These are phyloP conservation scores for Acanthosepion pharaonis DNA, from an alignment of 2,888 invertebrate genomes.

Conservation along the genomic window DNA sequence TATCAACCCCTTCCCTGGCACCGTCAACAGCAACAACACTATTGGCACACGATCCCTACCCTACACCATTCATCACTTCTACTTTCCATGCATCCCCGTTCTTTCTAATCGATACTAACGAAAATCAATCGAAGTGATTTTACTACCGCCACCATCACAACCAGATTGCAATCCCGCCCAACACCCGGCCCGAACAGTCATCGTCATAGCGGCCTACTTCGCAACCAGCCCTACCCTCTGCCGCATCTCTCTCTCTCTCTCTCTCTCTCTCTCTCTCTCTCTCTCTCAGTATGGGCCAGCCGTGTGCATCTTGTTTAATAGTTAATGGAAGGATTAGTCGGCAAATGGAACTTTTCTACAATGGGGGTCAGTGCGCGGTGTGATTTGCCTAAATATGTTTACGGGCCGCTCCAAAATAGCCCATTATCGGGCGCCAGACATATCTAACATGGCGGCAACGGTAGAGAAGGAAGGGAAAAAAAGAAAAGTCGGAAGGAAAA, in stretches of 20 bases:
- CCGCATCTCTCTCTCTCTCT: not conserved
- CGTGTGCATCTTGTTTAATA: not conserved
- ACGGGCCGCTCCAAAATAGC: conserved; percentile 21
- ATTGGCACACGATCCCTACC: not conserved
- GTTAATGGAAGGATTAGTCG: not conserved
- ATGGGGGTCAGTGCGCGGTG: conserved; percentile 33
- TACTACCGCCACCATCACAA: not conserved
- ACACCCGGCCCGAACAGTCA: not conserved
- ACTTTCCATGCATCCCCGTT: not conserved
- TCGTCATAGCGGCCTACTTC: not conserved
- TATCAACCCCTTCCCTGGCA: not conserved
- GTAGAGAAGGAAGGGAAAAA: not conserved
- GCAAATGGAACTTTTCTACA: conserved; percentile 33
- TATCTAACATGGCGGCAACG: not conserved
- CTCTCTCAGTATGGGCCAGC: not conserved
- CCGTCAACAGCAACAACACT: not conserved
- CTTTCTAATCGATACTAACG: not conserved
- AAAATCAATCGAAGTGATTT: conserved; percentile 22
- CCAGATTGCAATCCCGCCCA: not conserved
- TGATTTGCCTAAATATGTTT: conserved; percentile 33
- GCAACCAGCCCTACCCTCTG: not conserved
- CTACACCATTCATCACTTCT: not conserved
- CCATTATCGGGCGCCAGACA: conserved; percentile 22
- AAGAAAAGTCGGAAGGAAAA: not conserved
- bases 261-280: not conserved